Percentiles rank a stretch among this genome's conserved stretches.
phyloP scores from a whole-genome alignment of 2,113 vertebrate genomes.

The Henicopernis longicauda region DNA sequence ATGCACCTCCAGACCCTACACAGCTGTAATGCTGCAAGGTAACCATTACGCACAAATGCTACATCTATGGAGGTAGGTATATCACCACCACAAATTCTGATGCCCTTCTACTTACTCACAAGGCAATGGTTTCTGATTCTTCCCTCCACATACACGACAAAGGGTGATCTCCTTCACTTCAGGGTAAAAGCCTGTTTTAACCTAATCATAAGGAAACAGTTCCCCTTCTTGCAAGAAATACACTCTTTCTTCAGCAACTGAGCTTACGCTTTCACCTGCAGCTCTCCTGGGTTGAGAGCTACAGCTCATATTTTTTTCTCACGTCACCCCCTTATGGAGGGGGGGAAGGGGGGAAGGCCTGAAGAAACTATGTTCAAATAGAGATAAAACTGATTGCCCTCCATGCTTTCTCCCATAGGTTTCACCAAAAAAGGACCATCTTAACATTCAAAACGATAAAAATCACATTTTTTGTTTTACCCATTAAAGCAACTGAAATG shows the following conservation, averaged over 20 bases:
- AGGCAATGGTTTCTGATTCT: neutral
- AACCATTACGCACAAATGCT: neutral
- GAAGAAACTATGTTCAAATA: neutral
- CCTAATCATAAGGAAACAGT: neutral
- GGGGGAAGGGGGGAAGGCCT: fast-evolving
- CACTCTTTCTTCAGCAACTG: neutral
- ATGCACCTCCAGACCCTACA: neutral
- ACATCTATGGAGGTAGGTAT: neutral
- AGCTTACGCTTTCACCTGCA: neutral
- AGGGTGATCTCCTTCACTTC: neutral
- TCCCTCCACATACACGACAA: neutral
- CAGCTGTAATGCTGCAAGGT: neutral
- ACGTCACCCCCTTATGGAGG: neutral
- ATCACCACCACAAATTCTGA: neutral
- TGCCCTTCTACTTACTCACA: neutral
- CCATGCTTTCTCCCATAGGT: neutral
- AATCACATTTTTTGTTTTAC: neutral
- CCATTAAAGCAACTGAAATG: neutral
- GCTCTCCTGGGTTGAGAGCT: neutral
- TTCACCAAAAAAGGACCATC: neutral
- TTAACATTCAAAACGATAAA: neutral
- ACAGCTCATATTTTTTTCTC: neutral
- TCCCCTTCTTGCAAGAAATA: neutral
- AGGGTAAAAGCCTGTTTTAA: neutral
- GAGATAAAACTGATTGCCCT: neutral